Percentiles rank a stretch among this genome's conserved stretches.
Conservation (phyloP, 2,797 vertebrate genomes). For the Psittacula echo region DNA sequence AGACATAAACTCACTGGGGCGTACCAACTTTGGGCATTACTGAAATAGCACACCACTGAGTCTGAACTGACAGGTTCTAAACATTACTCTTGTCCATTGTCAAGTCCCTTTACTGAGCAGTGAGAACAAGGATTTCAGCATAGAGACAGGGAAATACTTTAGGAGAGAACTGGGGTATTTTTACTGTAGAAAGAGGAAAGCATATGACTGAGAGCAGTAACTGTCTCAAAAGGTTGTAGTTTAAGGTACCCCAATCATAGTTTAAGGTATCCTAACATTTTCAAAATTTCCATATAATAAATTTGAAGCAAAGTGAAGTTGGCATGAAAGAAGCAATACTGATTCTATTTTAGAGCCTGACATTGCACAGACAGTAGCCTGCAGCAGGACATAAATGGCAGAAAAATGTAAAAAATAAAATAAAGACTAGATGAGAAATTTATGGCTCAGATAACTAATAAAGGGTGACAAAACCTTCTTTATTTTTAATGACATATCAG, state of each 20-base stretch:
- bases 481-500: not conserved
- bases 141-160: not conserved
- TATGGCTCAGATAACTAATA: conserved; percentile 15
- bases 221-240: not conserved
- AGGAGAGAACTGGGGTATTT: not conserved
- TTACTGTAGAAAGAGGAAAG: not conserved
- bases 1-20: not conserved
- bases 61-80: not conserved
- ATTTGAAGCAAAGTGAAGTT: not conserved
- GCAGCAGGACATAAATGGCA: not conserved
- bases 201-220: not conserved
- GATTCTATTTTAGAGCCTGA: not conserved
- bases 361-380: not conserved
- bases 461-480: not conserved
- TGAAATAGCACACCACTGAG: not conserved
- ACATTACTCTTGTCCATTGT: not conserved
- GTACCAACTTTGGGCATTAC: not conserved
- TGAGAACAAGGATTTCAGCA: not conserved
- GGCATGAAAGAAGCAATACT: not conserved
- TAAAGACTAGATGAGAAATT: not conserved
- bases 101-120: not conserved
- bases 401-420: not conserved
- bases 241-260: not conserved
- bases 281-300: not conserved
- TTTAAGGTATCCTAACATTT: not conserved